Base-by-base conservation (phyloP, 2,797 vertebrate genomes). In the Pagetopsis macropterus region DNA sequence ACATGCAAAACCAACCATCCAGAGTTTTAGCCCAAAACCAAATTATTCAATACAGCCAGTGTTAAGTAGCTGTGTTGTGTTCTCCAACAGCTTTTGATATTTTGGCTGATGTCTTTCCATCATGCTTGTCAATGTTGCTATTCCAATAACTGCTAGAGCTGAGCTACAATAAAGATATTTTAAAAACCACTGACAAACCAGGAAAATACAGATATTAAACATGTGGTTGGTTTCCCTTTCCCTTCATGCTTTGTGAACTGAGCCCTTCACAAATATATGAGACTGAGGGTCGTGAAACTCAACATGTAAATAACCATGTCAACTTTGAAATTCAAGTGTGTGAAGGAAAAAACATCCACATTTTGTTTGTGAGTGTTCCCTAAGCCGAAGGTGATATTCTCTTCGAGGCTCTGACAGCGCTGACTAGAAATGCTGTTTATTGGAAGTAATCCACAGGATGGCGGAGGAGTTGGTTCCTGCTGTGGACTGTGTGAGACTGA, bases 401-500 rank as follows among this genome's bases (percentile, higher is more conserved):
- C 63, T 56, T 43, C 63, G 71, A 40, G 55, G 56, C 59, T 71
- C 45, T 55, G 65, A 74, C 72, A 44, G 68, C 11, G 40, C 73
- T 45, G 57, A 80, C 58, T 60, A 65, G 63, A 82, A 76, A 79
- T 72, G 68, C 69, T 81, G 78, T 83, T 87, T 81, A 77, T 75
- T 82, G 81, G 75, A 82, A 66, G 66, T 79, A 84, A 87, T 87
- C 78, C 43, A 13, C 69, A 71, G 68, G 62, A 57, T 49, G 72
- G 76, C 19, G 51, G 51, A 83, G 65, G 52, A 79, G 65, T 75
- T 37, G 74, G 75, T 84, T 84, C 86, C 72, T 19, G 84, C 80
- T 75, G 84, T 0, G 50, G 83, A 84, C 84, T 84, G 88, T 70
- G 83, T 65, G 82, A 83, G 79, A 40, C 81, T 79, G 87, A 87